These are phyloP conservation scores for Melanotaenia parkinsoni DNA, from an alignment of 2,797 vertebrate species.

Conservation along the genomic window DNA sequence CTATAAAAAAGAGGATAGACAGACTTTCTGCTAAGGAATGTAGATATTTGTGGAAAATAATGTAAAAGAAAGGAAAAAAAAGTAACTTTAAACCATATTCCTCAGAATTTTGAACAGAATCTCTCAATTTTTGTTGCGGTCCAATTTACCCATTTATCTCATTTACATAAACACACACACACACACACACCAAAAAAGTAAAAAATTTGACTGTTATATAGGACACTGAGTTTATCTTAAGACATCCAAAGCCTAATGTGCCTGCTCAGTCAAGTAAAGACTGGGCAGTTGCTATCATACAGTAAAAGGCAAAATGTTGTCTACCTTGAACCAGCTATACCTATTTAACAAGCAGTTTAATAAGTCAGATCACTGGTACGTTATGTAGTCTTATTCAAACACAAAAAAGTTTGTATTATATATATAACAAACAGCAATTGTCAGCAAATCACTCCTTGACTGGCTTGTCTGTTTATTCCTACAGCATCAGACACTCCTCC, in stretches of 20 bases:
- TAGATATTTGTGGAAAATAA: too few relatives aligned
- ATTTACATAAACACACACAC: background rate
- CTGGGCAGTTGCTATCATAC: background rate
- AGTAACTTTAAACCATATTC: too few relatives aligned
- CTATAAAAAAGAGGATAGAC: too few relatives aligned
- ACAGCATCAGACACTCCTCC: conserved; percentile 71
- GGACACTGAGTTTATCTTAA: background rate
- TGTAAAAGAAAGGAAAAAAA: too few relatives aligned
- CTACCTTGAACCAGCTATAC: background rate
- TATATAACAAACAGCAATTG: background rate
- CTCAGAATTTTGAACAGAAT: background rate
- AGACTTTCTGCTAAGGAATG: too few relatives aligned
- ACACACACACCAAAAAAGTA: too few relatives aligned
- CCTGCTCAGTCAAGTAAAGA: background rate
- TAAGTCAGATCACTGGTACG: background rate
- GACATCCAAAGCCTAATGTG: background rate
- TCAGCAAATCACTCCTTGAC: conserved; percentile 10
- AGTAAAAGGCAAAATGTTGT: background rate
- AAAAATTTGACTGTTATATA: background rate
- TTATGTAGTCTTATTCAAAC: background rate
- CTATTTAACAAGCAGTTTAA: background rate
- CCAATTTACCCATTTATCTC: background rate
- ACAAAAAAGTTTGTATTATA: background rate
- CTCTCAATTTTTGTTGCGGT: background rate
- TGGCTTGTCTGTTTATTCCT: conserved; percentile 15